Evolutionary conservation across 2,113 vertebrate genomes (phyloP).

Genomic region (Pluvianellus socialis): DNA sequence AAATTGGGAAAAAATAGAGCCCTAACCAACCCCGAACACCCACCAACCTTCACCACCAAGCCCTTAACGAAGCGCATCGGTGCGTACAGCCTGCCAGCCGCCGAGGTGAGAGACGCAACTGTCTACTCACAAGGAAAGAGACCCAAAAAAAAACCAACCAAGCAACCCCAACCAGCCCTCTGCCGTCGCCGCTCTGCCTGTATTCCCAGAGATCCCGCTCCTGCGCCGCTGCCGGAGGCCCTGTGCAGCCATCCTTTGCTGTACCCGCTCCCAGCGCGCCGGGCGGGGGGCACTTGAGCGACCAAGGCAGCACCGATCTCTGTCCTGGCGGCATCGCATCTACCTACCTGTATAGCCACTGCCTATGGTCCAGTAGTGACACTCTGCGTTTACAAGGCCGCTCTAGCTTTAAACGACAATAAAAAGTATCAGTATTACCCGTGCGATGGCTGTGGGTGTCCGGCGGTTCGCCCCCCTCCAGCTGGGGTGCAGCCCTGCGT

Average conservation of each 20-base stretch:
- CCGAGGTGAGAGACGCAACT: slow-evolving; percentile 15
- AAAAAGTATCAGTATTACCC: slow-evolving; percentile 65
- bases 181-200: neutral
- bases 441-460: neutral
- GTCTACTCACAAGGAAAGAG: neutral
- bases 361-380: slow-evolving; percentile 32
- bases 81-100: neutral
- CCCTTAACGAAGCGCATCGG: slow-evolving; percentile 38
- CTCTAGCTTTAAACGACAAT: slow-evolving; percentile 57
- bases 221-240: neutral
- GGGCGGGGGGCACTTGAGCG: neutral
- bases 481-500: neutral
- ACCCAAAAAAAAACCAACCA: neutral
- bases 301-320: neutral
- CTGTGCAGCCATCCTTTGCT: neutral
- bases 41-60: slow-evolving; percentile 15
- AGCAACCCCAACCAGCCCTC: neutral
- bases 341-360: slow-evolving; percentile 21
- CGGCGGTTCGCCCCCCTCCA: neutral
- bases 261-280: rapidly evolving
- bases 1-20: neutral
- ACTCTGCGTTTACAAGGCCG: slow-evolving; percentile 38
- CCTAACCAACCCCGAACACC: neutral
- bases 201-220: neutral
- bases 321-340: neutral